Conservation (phyloP, 2,113 vertebrate genomes). For the Laticauda colubrina region DNA sequence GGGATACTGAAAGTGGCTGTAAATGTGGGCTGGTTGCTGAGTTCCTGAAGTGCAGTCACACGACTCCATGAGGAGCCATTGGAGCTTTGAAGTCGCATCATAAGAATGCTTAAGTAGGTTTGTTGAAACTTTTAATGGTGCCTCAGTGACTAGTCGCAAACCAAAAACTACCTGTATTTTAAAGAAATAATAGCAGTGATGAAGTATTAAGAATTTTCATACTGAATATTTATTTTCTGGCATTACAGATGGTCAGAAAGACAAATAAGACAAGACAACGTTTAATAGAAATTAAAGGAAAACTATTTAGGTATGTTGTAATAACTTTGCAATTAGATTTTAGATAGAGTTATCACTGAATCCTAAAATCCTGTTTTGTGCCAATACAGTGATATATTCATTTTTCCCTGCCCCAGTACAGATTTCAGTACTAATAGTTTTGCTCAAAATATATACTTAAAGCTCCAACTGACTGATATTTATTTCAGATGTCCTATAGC, state of each 20-base stretch:
- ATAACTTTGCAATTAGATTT: not conserved
- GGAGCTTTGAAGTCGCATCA: not conserved
- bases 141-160: not conserved
- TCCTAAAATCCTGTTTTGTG: not conserved
- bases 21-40: not conserved
- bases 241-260: conserved; percentile 70
- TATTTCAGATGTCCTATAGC: not conserved
- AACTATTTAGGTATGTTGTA: conserved; percentile 78
- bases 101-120: not conserved
- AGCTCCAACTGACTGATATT: not conserved
- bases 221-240: not conserved
- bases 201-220: not conserved
- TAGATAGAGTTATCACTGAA: not conserved
- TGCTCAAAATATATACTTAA: not conserved
- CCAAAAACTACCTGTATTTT: not conserved
- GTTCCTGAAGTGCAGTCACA: not conserved
- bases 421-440: not conserved
- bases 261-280: conserved; percentile 72
- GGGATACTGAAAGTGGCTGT: not conserved
- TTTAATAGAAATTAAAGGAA: conserved; percentile 77
- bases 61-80: not conserved
- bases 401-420: not conserved
- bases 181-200: not conserved
- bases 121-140: not conserved
- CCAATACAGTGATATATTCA: not conserved